Base-by-base conservation (phyloP, 2,113 vertebrate genomes). In the Mus spicilegus region DNA sequence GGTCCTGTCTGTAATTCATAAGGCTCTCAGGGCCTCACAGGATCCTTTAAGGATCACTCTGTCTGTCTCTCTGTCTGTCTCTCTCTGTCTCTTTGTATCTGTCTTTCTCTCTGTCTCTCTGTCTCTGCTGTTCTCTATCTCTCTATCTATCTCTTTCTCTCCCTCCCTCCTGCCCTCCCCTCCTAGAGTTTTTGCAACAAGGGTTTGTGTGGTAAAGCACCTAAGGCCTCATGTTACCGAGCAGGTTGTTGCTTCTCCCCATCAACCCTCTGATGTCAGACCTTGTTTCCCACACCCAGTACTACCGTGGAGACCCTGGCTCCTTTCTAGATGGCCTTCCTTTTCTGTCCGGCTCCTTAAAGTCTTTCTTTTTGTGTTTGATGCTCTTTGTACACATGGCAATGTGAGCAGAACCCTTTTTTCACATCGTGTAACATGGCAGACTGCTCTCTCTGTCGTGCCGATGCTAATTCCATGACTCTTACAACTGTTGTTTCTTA, bases 271-370 rank as follows among this genome's bases (percentile, higher is more conserved):
- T 69, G 65, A 69, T 4, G 1, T 69, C 65, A 33, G 13, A 14
- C 30, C 12, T 69, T 69, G 65, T 69, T 69, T 69, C 65, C 30
- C 28, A 67, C 65, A 67, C 28, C 65, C 12, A 67, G 65, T 30
- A 12, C 65, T 67, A 28, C 65, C 65, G 1, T 80, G 39, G 89
- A 90, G 67, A 70, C 14, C 56, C 28, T 90, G 3, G 65, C 51
- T 58, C 85, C 51, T 89, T 58, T 61, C 16, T n/a, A 54, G 49
- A 33, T 49, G 19, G 65, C 65, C 30, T 69, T 14, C 30, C n/a
- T 87, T 78, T 85, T 67, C 78, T 87, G n/a, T 93, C 51, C 69
- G n/a, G 67, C 72, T 90, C 26, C 84, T 82, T 91, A 67, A n/a
- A 8, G 3, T 39, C 56, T 56, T 90, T 63, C 28, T 56, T 72